Percentiles rank a stretch among this genome's conserved stretches.
These are phyloP conservation scores for Bombylius major DNA, from an alignment of 2,888 invertebrate genomes.

Conservation along the genomic window DNA sequence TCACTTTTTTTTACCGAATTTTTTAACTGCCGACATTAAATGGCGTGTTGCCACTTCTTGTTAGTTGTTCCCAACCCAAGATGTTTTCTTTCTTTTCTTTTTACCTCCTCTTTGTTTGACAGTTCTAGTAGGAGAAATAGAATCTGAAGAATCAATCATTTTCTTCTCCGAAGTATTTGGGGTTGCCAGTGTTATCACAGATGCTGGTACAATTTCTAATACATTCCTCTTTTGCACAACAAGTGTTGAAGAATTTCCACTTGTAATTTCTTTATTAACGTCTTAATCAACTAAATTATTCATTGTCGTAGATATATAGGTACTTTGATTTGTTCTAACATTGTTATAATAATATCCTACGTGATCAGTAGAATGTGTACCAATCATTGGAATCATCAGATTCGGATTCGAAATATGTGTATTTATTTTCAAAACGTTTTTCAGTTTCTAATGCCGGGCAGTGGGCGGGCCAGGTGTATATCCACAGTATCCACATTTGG, in stretches of 20 bases:
- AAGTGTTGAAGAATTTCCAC: constrained; percentile 13
- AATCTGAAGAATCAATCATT: not conserved
- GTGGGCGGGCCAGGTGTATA: not conserved
- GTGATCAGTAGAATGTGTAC: not conserved
- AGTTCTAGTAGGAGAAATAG: not conserved
- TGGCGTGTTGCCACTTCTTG: constrained; percentile 23
- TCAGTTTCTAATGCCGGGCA: not conserved
- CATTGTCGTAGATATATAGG: not conserved
- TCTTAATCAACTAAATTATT: not conserved
- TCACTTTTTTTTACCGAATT: constrained; percentile 19
- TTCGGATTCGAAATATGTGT: not conserved
- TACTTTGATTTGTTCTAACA: not conserved
- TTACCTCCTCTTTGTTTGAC: not conserved
- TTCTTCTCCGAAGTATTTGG: not conserved
- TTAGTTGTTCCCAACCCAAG: too few species aligned
- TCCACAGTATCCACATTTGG: not conserved
- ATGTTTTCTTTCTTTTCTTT: constrained; percentile 12
- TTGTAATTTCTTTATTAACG: not conserved
- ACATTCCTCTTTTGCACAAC: constrained; percentile 36
- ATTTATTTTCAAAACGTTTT: not conserved
- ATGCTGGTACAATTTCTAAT: constrained; percentile 30
- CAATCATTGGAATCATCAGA: not conserved
- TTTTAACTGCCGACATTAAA: constrained; percentile 19
- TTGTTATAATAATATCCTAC: not conserved
- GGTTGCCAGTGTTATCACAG: not conserved